Conservation (phyloP, 2,797 vertebrate species). For the Mus spretus region DNA sequence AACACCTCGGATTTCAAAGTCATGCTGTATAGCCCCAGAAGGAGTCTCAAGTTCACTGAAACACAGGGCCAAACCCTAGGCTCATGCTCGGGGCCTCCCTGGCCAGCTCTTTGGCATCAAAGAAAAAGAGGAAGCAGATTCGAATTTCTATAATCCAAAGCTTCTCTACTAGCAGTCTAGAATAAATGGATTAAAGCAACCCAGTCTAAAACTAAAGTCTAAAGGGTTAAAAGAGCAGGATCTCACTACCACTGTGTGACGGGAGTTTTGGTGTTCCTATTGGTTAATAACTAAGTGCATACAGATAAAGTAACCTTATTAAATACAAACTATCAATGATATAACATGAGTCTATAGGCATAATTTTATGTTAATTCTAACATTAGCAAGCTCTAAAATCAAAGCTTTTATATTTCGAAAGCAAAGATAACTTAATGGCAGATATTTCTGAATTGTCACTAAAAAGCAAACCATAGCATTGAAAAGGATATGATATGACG, state of each 20-base stretch:
- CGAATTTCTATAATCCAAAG: conserved; percentile 2
- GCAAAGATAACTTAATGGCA: neutral
- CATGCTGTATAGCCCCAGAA: conserved; percentile 6
- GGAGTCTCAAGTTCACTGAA: neutral
- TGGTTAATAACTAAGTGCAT: conserved; percentile 36
- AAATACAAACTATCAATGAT: conserved; percentile 45
- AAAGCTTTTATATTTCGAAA: conserved; percentile 22
- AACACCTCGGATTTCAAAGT: conserved; percentile 57
- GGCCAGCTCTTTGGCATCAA: neutral
- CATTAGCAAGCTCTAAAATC: neutral
- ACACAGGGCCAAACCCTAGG: neutral
- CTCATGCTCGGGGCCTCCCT: neutral
- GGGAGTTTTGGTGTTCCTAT: conserved; percentile 18
- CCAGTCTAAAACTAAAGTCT: neutral
- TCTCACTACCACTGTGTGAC: neutral
- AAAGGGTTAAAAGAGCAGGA: neutral
- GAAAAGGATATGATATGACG: conserved; percentile 98
- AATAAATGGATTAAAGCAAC: conserved; percentile 31
- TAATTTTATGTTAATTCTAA: conserved; percentile 49
- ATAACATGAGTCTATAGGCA: conserved; percentile 35
- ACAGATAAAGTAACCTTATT: conserved; percentile 56
- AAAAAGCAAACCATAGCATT: conserved; percentile 58
- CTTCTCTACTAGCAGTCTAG: conserved; percentile 24
- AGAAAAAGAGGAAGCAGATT: conserved; percentile 3
- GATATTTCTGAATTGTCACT: neutral